Conservation (phyloP, 2,888 invertebrate species). For the Eutolmus rufibarbis region DNA sequence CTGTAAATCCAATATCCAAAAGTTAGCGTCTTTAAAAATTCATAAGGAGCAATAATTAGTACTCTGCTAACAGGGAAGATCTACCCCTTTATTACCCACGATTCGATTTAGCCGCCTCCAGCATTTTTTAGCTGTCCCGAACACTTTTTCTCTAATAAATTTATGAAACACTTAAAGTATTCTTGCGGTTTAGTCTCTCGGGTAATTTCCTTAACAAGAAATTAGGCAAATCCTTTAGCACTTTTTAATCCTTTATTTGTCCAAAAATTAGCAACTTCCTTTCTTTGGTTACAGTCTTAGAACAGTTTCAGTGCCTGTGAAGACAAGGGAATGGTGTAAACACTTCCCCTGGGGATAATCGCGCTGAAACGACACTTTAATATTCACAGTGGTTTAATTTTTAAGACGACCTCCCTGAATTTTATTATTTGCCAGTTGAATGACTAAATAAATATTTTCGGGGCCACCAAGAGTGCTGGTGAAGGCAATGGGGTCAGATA, state of each 20-base stretch:
- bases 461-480: background rate
- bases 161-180: constrained; percentile 26
- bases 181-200: constrained; percentile 3
- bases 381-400: constrained; percentile 41
- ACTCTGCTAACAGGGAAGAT: background rate
- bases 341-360: constrained; percentile 43
- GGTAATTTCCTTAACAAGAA: constrained; percentile 40
- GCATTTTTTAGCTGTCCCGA: background rate
- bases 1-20: background rate
- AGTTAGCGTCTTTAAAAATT: background rate
- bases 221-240: constrained; percentile 45
- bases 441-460: background rate
- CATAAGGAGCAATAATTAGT: background rate
- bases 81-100: background rate
- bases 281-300: background rate
- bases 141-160: background rate
- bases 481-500: background rate
- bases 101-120: background rate
- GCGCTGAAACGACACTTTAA: constrained; percentile 39
- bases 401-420: background rate
- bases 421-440: background rate
- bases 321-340: constrained; percentile 43
- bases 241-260: constrained; percentile 47
- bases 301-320: background rate
- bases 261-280: constrained; percentile 30